Percentiles rank a stretch among this genome's conserved stretches.
Conservation (phyloP, 1,140 invertebrate genomes). For the Rhizoglyphus robini region DNA sequence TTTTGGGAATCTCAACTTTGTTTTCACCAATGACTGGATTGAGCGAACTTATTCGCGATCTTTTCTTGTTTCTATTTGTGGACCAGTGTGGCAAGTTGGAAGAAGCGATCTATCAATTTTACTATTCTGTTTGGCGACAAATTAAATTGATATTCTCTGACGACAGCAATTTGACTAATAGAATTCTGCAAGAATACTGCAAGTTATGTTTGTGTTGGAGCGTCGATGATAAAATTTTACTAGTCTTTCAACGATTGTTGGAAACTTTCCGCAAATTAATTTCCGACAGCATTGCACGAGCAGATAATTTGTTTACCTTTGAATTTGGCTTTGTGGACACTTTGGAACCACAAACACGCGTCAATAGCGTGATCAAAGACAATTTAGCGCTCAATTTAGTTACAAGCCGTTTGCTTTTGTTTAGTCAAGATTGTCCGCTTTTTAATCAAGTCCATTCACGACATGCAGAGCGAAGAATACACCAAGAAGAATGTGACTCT, state of each 20-base stretch:
- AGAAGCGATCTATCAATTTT: neutral
- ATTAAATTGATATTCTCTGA: neutral
- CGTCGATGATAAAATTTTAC: neutral
- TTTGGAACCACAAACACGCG: neutral
- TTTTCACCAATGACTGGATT: neutral
- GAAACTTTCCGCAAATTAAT: neutral
- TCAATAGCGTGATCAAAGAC: neutral
- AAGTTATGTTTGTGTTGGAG: neutral
- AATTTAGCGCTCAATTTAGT: neutral
- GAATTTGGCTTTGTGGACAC: neutral
- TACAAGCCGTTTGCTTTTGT: neutral
- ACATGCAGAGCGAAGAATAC: neutral
- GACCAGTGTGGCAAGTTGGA: neutral
- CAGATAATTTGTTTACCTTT: neutral
- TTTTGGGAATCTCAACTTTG: neutral
- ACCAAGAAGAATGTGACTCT: neutral
- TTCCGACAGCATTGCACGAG: neutral
- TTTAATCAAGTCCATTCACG: neutral
- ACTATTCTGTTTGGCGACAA: neutral
- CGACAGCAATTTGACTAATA: neutral
- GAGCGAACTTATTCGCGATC: neutral
- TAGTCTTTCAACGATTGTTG: neutral
- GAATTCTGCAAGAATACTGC: neutral
- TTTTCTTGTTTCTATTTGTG: neutral
- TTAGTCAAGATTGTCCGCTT: neutral